These are phyloP conservation scores for Fregata magnificens DNA, from an alignment of 2,113 vertebrate genomes.

Conservation along the genomic window DNA sequence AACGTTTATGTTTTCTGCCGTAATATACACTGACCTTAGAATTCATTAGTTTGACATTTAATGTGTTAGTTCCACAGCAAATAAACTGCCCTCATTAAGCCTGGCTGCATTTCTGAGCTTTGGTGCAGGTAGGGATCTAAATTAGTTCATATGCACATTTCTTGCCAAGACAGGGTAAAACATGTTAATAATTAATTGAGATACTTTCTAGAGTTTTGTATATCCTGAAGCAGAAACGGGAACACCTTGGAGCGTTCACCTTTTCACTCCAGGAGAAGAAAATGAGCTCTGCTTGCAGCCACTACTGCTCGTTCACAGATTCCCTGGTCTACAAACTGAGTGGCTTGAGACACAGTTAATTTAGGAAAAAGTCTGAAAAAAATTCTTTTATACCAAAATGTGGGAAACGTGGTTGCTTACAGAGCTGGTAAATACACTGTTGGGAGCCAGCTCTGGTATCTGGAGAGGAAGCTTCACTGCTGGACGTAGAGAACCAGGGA, in stretches of 20 bases:
- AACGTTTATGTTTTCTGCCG: background rate
- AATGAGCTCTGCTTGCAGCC: background rate
- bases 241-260: background rate
- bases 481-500: background rate
- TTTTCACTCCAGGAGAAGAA: background rate
- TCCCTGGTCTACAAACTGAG: background rate
- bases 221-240: background rate
- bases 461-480: background rate
- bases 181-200: background rate
- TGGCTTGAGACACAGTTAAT: background rate
- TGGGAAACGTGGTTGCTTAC: background rate
- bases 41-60: slow-evolving; percentile 27
- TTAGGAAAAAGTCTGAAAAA: background rate
- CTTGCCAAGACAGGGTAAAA: background rate
- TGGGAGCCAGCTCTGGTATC: background rate
- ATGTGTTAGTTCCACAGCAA: background rate
- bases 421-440: background rate
- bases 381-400: background rate
- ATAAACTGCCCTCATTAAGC: slow-evolving; percentile 17
- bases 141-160: background rate
- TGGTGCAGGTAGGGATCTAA: background rate
- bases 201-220: background rate
- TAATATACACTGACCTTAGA: background rate
- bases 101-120: background rate
- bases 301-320: background rate